A percentile compares a stretch with the other conserved stretches of the same genome.
These are phyloP conservation scores for Allolobophora icterica DNA, from an alignment of 2,888 invertebrate genomes.

Conservation along the genomic window DNA sequence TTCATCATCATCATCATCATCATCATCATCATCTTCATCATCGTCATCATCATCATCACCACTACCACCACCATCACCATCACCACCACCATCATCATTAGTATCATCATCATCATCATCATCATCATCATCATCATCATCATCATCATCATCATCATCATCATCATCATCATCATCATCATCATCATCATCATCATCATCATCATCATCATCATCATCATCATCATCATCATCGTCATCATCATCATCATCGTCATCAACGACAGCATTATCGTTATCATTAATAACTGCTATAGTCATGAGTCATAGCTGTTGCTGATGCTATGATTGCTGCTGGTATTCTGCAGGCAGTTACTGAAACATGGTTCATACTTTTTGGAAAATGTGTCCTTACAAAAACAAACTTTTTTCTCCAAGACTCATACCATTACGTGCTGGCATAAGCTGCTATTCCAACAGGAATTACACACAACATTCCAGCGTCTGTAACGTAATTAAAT, in stretches of 20 bases:
- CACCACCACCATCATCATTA: background rate
- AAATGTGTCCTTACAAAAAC: background rate
- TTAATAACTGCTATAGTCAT: background rate
- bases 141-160: background rate
- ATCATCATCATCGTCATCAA: no score
- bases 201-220: no score
- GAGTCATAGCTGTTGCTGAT: background rate
- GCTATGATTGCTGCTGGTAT: background rate
- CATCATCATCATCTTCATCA: background rate
- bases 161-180: background rate
- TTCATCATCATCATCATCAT: background rate
- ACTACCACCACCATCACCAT: background rate
- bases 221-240: no score
- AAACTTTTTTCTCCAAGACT: background rate
- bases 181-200: background rate
- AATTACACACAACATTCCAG: background rate
- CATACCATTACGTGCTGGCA: background rate
- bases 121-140: background rate
- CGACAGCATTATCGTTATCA: background rate
- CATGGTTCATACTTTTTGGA: background rate
- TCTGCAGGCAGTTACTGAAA: background rate
- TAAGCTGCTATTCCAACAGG: no score
- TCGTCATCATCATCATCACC: background rate
- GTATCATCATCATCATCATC: background rate
- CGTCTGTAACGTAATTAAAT: background rate